Base-by-base conservation (phyloP, 2,888 invertebrate genomes). In the Sepioteuthis lessoniana region DNA sequence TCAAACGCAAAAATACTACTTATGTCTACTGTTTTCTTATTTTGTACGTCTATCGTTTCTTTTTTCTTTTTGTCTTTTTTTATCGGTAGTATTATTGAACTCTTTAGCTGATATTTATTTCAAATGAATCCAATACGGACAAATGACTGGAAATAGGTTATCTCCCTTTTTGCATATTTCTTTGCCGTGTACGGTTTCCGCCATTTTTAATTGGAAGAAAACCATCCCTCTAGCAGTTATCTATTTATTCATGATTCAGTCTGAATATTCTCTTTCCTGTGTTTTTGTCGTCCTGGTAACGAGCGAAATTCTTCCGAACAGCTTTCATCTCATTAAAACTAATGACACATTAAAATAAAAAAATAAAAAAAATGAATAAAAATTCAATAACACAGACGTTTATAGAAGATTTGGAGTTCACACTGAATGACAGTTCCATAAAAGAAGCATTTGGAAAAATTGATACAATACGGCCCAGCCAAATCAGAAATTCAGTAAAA, bases 301-400 rank as follows among this genome's bases (percentile, higher is more conserved):
- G 76, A 76, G n/a, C n/a, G 19, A n/a, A 76, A 76, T 76, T 76
- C 76, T 76, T n/a, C n/a, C 2, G n/a, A 76, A 13, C n/a, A 76
- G 76, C 76, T 76, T 76, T 76, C 76, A 76, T 76, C 76, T 76
- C 76, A 76, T 76, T 76, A 76, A 19, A 76, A n/a, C n/a, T 76
- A 76, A 76, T 76, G n/a, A 76, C n/a, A 16, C 76, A n/a, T 76
- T 76, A n/a, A 55, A 55, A 47, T 42, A 42, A 42, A 42, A 42
- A 7, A 42, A 42, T 5, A 42, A 42, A 42, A 42, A 42, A 42
- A 42, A 42, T 5, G 42, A 42, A 47, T 10, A 8, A 28, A 4
- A 31, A n/a, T 21, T 76, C n/a, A 1, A n/a, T n/a, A 76, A 76
- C n/a, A 35, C n/a, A 21, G n/a, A n/a, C 76, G 10, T 21, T 76